These are phyloP conservation scores for Prorops nasuta DNA, from an alignment of 1,140 invertebrate genomes.

Conservation along the genomic window DNA sequence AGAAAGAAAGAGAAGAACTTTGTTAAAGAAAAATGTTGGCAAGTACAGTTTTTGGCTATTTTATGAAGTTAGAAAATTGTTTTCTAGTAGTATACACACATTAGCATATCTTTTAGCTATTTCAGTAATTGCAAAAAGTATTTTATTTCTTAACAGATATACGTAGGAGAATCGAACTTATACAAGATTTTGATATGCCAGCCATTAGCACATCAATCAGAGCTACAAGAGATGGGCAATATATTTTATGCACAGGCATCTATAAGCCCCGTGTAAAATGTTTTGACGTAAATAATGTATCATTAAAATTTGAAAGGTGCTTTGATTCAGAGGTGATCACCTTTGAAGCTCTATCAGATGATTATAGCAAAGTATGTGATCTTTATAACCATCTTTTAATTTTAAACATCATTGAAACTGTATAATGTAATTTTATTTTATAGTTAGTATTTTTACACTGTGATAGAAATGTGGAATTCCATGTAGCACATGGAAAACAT, in stretches of 20 bases:
- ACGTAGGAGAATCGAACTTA: constrained; percentile 87
- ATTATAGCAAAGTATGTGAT: constrained; percentile 78
- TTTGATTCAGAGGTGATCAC: constrained; percentile 93
- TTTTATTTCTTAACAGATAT: constrained; percentile 62
- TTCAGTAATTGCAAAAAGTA: neutral
- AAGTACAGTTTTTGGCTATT: constrained; percentile 27
- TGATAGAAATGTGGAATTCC: constrained; percentile 92
- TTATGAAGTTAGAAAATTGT: constrained; percentile 2
- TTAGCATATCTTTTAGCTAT: no score
- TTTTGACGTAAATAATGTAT: constrained; percentile 94
- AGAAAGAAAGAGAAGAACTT: constrained; percentile 79
- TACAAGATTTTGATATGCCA: constrained; percentile 99
- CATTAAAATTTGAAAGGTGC: constrained; percentile 97
- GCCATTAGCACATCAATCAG: constrained; percentile 82
- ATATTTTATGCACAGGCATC: constrained; percentile 88
- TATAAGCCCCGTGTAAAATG: constrained; percentile 97
- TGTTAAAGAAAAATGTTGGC: constrained; percentile 88
- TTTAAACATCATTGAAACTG: constrained; percentile 8
- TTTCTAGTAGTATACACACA: no score
- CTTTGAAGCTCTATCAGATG: constrained; percentile 85
- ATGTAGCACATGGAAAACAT: constrained; percentile 88
- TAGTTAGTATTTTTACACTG: constrained; percentile 78
- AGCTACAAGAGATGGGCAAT: constrained; percentile 90
- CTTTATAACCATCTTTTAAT: constrained; percentile 6
- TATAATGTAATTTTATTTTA: constrained; percentile 36